Conservation (phyloP, 2,797 vertebrate genomes). For the Anableps anableps region DNA sequence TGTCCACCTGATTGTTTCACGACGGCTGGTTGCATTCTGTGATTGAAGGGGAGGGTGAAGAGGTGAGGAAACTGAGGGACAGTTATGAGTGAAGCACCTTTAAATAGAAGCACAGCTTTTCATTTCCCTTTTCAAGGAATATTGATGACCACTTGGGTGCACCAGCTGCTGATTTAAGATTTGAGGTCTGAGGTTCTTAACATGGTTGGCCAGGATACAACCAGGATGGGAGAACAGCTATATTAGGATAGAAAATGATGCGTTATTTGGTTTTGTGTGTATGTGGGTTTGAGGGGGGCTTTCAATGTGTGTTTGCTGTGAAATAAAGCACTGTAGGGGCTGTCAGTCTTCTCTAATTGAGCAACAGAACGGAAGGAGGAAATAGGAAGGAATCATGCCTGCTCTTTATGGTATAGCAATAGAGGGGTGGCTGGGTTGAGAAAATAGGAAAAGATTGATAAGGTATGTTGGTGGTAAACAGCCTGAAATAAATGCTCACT, state of each 20-base stretch:
- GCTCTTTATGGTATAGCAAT: constrained; percentile 34
- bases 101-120: constrained; percentile 51
- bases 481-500: constrained; percentile 22
- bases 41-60: constrained; percentile 12
- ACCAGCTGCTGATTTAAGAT: constrained; percentile 66
- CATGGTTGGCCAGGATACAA: constrained; percentile 12
- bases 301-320: constrained; percentile 19
- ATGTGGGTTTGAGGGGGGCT: constrained; percentile 9
- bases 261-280: constrained; percentile 42
- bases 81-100: constrained; percentile 27
- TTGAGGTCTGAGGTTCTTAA: constrained; percentile 45
- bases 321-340: constrained; percentile 14
- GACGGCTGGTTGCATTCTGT: constrained; percentile 21
- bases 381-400: constrained; percentile 23
- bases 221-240: constrained; percentile 29
- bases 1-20: constrained; percentile 47
- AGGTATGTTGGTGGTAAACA: constrained; percentile 1
- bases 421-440: constrained; percentile 9
- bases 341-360: constrained; percentile 53
- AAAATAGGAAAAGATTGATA: constrained; percentile 1
- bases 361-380: constrained; percentile 14
- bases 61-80: background rate
- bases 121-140: constrained; percentile 34
- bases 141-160: constrained; percentile 35
- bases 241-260: constrained; percentile 42